Conservation (phyloP, 2,797 vertebrate genomes). For the Mormyrops boulengeri region DNA sequence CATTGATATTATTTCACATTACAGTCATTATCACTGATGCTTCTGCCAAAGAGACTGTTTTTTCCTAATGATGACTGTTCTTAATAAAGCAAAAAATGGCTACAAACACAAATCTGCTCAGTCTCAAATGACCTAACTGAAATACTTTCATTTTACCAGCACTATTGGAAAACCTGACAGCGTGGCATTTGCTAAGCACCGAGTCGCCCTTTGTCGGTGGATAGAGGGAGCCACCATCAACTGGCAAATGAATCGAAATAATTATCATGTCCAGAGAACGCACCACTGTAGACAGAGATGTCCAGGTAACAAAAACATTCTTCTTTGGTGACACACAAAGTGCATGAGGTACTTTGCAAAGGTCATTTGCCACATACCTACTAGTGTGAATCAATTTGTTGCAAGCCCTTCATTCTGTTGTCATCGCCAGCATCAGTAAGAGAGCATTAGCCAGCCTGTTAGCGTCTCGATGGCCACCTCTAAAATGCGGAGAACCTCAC, state of each 20-base stretch:
- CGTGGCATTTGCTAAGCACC: constrained; percentile 47
- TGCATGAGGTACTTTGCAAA: constrained; percentile 63
- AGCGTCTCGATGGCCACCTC: constrained; percentile 43
- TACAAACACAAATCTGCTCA: constrained; percentile 49
- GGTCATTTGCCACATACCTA: constrained; percentile 70
- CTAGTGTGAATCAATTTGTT: constrained; percentile 67
- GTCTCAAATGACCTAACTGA: constrained; percentile 54
- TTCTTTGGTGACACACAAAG: constrained; percentile 53
- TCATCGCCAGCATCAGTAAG: constrained; percentile 44
- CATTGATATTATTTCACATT: not conserved
- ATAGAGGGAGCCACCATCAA: constrained; percentile 55
- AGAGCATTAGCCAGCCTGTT: constrained; percentile 43
- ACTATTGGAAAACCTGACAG: constrained; percentile 44
- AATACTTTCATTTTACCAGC: constrained; percentile 57
- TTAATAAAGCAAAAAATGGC: constrained; percentile 21
- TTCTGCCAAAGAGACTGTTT: constrained; percentile 9
- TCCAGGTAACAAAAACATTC: constrained; percentile 56
- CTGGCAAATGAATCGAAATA: constrained; percentile 68
- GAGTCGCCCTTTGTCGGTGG: constrained; percentile 52
- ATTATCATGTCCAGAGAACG: constrained; percentile 58
- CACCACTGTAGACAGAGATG: constrained; percentile 41
- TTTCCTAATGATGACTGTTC: not conserved
- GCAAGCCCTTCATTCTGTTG: constrained; percentile 62
- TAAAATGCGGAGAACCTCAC: constrained; percentile 51
- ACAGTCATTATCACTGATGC: constrained; percentile 11